Evolutionary conservation across 2,797 vertebrate species (phyloP), one percentile per base, ranked within the genome.

Genomic region (Myripristis jacobus): DNA sequence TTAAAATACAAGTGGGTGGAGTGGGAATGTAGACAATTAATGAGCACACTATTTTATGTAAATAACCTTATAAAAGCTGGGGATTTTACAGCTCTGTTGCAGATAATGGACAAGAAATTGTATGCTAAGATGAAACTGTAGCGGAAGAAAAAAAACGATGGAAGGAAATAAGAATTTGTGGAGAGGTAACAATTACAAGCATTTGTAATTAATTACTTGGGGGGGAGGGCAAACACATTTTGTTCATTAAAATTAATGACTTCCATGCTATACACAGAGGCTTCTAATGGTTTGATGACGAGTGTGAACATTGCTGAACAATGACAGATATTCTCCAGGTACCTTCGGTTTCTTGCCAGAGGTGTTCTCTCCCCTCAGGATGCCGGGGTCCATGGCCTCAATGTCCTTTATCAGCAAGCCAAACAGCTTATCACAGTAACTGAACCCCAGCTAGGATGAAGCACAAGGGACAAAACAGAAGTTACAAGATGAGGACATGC

Each of bases 321-420:
- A 1, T 4, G 22, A 62, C 11, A 29, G 12, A 19, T 48, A 16
- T 16, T 57, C 46, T 54, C 11, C 79, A 6, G 57, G 7, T 87
- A 99, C 98, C 96, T 98, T 97, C 31, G 92, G 94, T 77, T 94
- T 96, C 79, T 97, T 97, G 54, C 90, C 83, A 3, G 94, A 79
- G 2, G 75, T 65, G 0, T 89, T 73, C 53, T 96, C 95, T 66
- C 94, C 95, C 69, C 89, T 97, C 8, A 99, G 93, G 81, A 98
- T 96, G 89, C 95, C 96, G 58, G 96, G 94, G 87, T 99, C 97
- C 96, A 99, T 97, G 53, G 94, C 96, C 71, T 99, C 97, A 4
- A 98, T 95, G 52, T 95, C 95, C 89, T 98, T 98, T 22, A 99
- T 94, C 51, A 95, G 3, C 38, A 98, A 68, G 24, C 91, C 84